A percentile compares a stretch with the other conserved stretches of the same genome.
Evolutionary conservation across 2,797 vertebrate species (phyloP).

Genomic region (Sorex maritimensis): DNA sequence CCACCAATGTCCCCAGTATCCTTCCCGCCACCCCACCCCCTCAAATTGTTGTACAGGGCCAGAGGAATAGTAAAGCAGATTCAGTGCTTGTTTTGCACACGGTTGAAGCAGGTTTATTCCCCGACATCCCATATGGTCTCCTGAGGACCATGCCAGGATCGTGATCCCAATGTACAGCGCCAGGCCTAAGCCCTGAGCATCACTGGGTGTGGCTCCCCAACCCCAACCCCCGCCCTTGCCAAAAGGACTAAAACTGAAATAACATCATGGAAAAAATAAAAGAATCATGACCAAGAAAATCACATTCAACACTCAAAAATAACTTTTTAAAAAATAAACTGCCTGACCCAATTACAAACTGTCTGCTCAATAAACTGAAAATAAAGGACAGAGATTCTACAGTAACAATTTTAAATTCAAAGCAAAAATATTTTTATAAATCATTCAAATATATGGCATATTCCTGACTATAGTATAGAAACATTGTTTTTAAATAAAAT

Average conservation of each 20-base stretch:
- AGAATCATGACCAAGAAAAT: conserved; percentile 53
- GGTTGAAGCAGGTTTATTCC: too few relatives aligned
- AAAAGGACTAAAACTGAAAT: conserved; percentile 6
- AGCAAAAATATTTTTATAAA: conserved; percentile 19
- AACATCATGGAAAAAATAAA: conserved; percentile 24
- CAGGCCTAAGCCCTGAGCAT: too few relatives aligned
- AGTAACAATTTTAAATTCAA: conserved; percentile 45
- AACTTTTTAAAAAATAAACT: conserved; percentile 26
- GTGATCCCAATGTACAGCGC: too few relatives aligned
- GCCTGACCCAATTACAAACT: conserved; percentile 62
- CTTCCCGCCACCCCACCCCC: too few relatives aligned
- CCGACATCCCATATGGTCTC: too few relatives aligned
- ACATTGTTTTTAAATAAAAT: conserved; percentile 52
- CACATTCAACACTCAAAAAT: neutral
- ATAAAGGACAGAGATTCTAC: conserved; percentile 1
- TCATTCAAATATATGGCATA: conserved; percentile 32
- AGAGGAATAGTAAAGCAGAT: too few relatives aligned
- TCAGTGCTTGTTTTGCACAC: too few relatives aligned
- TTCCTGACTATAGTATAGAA: neutral
- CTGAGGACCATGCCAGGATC: too few relatives aligned
- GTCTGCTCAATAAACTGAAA: conserved; percentile 27
- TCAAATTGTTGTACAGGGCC: neutral
- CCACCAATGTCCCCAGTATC: too few relatives aligned
- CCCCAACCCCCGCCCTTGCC: too few relatives aligned
- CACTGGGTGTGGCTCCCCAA: too few relatives aligned